Percentiles rank a stretch among this genome's conserved stretches.
Conservation (phyloP, 2,797 vertebrate species). For the Argya squamiceps region DNA sequence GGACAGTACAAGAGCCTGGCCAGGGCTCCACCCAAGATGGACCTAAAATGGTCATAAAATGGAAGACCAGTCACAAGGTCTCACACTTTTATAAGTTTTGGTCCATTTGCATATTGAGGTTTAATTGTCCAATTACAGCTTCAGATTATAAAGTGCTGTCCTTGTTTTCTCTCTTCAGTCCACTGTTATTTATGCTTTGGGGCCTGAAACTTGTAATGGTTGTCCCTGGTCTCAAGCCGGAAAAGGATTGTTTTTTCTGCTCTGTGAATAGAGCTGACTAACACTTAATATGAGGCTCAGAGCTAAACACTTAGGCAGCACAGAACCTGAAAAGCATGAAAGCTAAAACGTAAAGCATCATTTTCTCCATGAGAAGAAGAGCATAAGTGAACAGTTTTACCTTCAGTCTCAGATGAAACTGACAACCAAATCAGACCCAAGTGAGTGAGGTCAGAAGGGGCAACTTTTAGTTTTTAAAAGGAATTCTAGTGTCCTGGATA, state of each 20-base stretch:
- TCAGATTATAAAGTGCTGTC: background rate
- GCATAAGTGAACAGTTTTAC: background rate
- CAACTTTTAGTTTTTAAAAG: background rate
- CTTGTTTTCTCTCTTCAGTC: background rate
- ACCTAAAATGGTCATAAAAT: background rate
- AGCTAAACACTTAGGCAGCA: background rate
- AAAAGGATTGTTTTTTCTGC: background rate
- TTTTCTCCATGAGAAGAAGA: background rate
- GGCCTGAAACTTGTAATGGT: background rate
- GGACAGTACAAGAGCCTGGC: background rate
- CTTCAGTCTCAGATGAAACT: background rate
- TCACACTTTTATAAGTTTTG: background rate
- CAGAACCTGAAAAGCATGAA: background rate
- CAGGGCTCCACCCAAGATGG: background rate
- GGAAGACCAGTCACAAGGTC: background rate
- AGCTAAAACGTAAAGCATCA: background rate
- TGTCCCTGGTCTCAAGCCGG: background rate
- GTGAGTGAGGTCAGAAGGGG: background rate
- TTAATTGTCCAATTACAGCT: background rate
- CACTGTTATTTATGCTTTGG: background rate
- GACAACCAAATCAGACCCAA: background rate
- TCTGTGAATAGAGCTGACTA: background rate
- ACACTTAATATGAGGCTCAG: background rate
- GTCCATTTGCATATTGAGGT: background rate
- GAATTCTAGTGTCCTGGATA: background rate